Evolutionary conservation across 1,140 invertebrate genomes (phyloP).

Genomic region (Orchesella cincta): DNA sequence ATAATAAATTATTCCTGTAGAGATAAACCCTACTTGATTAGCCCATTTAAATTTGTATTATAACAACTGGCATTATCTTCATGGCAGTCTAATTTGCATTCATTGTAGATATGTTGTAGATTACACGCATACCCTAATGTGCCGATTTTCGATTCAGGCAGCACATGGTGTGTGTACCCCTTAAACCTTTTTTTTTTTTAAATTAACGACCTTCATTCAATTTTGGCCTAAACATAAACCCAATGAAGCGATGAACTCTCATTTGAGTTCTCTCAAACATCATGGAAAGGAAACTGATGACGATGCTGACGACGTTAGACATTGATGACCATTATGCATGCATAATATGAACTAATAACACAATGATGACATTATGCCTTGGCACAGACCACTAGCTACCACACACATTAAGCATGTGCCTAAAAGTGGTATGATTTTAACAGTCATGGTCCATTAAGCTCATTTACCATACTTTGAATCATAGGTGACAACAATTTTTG

Average conservation of each 20-base stretch:
- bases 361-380: conserved; percentile 3
- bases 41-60: too few relatives aligned
- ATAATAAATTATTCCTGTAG: too few relatives aligned
- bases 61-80: too few relatives aligned
- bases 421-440: not conserved
- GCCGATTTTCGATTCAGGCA: not conserved
- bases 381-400: conserved; percentile 12
- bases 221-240: not conserved
- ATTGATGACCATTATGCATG: not conserved
- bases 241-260: not conserved
- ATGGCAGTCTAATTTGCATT: too few relatives aligned
- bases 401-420: not conserved
- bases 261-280: not conserved
- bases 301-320: not conserved
- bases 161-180: not conserved
- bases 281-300: not conserved
- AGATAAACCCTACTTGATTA: too few relatives aligned
- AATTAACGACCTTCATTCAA: not conserved
- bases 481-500: not conserved
- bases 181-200: not conserved
- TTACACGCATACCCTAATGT: not conserved
- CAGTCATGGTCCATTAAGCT: not conserved
- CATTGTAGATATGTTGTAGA: too few relatives aligned
- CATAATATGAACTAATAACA: not conserved
- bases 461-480: not conserved